Conservation (phyloP, 2,888 invertebrate species). For the Drosophila limbata region DNA sequence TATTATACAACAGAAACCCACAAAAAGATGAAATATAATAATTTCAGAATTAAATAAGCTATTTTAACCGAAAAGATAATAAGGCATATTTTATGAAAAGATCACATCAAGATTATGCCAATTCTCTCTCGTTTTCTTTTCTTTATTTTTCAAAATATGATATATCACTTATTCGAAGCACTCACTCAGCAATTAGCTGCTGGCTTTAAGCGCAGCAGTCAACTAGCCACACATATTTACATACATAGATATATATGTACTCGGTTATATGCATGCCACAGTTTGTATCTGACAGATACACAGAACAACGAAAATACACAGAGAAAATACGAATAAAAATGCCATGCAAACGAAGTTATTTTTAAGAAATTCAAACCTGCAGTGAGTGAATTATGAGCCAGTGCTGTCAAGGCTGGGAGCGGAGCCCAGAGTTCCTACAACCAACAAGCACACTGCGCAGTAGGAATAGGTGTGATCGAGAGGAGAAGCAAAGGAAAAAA, state of each 20-base stretch:
- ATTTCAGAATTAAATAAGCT: too few relatives aligned
- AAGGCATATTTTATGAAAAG: constrained; percentile 6
- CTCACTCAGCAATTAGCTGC: constrained; percentile 50
- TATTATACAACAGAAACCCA: too few relatives aligned
- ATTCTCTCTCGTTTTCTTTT: constrained; percentile 4
- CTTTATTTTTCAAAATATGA: constrained; percentile 27
- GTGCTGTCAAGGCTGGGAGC: constrained; percentile 70
- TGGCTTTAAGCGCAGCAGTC: constrained; percentile 24
- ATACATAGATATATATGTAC: constrained; percentile 6
- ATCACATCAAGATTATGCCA: constrained; percentile 9
- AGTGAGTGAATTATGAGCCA: constrained; percentile 80
- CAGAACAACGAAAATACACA: constrained; percentile 4
- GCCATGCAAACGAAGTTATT: constrained; percentile 79
- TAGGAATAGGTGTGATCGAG: constrained; percentile 71
- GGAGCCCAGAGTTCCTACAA: constrained; percentile 23
- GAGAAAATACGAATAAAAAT: constrained; percentile 29
- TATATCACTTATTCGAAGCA: constrained; percentile 32
- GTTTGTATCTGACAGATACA: constrained; percentile 39
- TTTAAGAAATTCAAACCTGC: constrained; percentile 80
- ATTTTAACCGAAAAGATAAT: too few relatives aligned
- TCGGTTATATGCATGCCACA: constrained; percentile 11
- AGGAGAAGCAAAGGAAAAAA: constrained; percentile 52
- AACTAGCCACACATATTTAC: constrained; percentile 20
- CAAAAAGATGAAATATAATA: too few relatives aligned
- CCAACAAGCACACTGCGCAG: constrained; percentile 41